Evolutionary conservation across 1,140 invertebrate genomes (phyloP).

Genomic region (Bilobella aurantiaca): DNA sequence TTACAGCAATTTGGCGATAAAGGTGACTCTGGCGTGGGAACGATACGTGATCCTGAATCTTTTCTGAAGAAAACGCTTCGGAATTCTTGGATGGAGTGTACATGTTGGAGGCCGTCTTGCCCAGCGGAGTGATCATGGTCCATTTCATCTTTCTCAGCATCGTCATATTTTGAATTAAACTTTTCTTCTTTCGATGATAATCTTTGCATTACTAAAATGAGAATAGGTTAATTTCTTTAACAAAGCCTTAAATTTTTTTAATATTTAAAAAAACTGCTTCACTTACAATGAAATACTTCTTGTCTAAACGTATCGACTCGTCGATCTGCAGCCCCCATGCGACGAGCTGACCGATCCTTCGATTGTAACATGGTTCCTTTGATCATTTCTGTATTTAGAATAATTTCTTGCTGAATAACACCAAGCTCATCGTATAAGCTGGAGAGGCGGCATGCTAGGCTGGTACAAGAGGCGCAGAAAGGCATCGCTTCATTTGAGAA

Average conservation of each 20-base stretch:
- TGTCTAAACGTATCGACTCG: not conserved
- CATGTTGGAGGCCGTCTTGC: too few species aligned
- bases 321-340: not conserved
- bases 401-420: conserved; percentile 1
- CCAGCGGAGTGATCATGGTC: not conserved
- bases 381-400: conserved; percentile 1
- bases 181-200: not conserved
- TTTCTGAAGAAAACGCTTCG: too few species aligned
- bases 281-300: not conserved
- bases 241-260: too few species aligned
- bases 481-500: not conserved
- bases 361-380: not conserved
- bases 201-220: not conserved
- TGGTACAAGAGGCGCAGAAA: not conserved
- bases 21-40: not conserved
- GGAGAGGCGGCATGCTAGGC: not conserved
- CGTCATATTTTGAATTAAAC: not conserved
- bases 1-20: not conserved
- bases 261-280: not conserved
- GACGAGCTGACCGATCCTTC: not conserved
- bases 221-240: not conserved
- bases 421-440: not conserved
- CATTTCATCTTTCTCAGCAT: not conserved
- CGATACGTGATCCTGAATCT: not conserved
- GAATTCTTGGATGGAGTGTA: too few species aligned